Evolutionary conservation across 1,140 invertebrate genomes (phyloP).

Genomic region (Diabrotica virgifera): DNA sequence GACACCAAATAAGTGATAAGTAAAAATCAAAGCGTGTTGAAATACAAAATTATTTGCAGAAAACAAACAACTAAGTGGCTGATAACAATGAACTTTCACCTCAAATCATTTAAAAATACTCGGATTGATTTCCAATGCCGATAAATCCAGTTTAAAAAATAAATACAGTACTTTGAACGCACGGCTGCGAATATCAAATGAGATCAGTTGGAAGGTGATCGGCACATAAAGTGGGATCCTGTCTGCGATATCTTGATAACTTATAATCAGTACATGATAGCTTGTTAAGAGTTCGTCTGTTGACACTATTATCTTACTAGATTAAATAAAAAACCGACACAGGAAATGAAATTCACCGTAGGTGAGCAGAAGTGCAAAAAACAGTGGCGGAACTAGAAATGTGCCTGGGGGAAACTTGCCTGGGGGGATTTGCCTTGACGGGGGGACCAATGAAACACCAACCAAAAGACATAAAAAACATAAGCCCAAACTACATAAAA

Average conservation of each 20-base stretch:
- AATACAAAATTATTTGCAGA: background rate
- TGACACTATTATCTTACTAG: too few relatives aligned
- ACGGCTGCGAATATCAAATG: background rate
- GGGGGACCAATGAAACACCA: too few relatives aligned
- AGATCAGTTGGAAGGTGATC: background rate
- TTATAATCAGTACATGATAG: background rate
- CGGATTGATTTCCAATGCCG: background rate
- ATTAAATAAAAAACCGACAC: too few relatives aligned
- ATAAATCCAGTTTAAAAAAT: background rate
- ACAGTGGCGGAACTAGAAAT: too few relatives aligned
- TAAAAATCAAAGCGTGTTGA: background rate
- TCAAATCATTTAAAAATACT: background rate
- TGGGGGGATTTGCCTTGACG: too few relatives aligned
- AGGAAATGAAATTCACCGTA: too few relatives aligned
- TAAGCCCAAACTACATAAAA: too few relatives aligned
- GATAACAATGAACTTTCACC: background rate
- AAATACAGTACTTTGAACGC: background rate
- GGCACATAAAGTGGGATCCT: background rate
- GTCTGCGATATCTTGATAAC: background rate
- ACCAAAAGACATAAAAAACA: too few relatives aligned
- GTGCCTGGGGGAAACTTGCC: too few relatives aligned
- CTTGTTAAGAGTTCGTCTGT: background rate
- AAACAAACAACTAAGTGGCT: background rate
- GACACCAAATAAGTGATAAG: too few relatives aligned
- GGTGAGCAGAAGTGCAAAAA: too few relatives aligned